Base-by-base conservation (phyloP, 2,888 invertebrate genomes). In the Metallyticus violacea region DNA sequence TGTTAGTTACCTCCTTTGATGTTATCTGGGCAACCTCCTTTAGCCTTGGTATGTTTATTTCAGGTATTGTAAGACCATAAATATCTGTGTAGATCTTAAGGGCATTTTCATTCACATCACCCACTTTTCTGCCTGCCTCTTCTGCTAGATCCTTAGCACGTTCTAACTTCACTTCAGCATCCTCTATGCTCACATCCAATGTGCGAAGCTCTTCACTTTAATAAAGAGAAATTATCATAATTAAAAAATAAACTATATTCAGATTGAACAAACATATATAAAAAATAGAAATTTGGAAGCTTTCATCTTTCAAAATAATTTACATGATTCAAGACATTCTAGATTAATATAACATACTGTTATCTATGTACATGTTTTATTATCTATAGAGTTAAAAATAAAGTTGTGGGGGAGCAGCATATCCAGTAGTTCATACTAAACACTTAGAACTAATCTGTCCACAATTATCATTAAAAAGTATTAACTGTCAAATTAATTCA, bases 61-160 rank as follows among this genome's bases (percentile, higher is more conserved):
- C 94, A 0, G 98, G 98, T 27, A 98, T 93, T 30, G 94, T 93
- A 0, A 98, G 94, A 77, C 96, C 95, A 88, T 96, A 95, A 1
- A 98, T 97, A 89, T 97, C 96, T 0, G 95, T 95, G 89, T 97
- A 95, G 6, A 98, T 93, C 1, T 95, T 95, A 26, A 98, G 92
- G 0, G 98, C 97, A 88, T 97, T 96, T 26, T 97, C 95, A 90
- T 97, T 96, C 0, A 97, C 97, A 85, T 94, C 94, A 81, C 94
- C 94, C 0, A 98, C 97, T 90, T 95, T 94, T 85, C 94, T 93
- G 82, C 95, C 93, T 0, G 97, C 96, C 87, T 96, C 95, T 88
- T 95, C 94, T 0, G 97, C 96, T 88, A 96, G 92, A 88, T 95
- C 94, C 62, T 94, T 93, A 81, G 96, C 96, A 88, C 94, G 94